Evolutionary conservation across 2,888 invertebrate species (phyloP), one percentile per base, ranked within the genome.

Genomic region (Synergus japonicus): DNA sequence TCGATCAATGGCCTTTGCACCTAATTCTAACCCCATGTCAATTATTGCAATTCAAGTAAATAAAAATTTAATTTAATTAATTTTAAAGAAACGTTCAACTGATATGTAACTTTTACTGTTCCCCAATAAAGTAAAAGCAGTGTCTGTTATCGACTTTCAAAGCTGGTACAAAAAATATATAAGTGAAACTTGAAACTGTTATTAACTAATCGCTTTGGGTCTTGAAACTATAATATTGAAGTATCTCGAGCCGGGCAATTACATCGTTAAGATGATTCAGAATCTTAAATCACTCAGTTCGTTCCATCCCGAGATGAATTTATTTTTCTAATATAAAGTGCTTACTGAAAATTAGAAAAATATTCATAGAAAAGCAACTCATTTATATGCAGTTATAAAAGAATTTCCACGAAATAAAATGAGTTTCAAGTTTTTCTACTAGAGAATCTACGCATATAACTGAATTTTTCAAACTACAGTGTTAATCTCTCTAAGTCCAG

Each of bases 211-310:
- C 13, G 46, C 67, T 7, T 67, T 10, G n/a, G 43, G 4, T 44
- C 44, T 66, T 43, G 44, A 66, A 44, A 66, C n/a, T 66, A 43
- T 66, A 66, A 18, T 66, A 66, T 46, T 67, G 13, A 44, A 67
- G 44, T 13, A 67, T 46, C 46, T 43, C 43, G 18, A 66, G 37
- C 37, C 37, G 37, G 29, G 13, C 64, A 64, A 64, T 64, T 29
- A 64, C 37, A 29, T 64, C 64, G 37, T 64, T 37, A 64, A 37
- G 64, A 37, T 29, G 29, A 37, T 63, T 63, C 29, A 63, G 63
- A 63, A 63, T 63, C 63, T 63, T 63, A 63, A 63, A 63, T 63
- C n/a, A 37, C 4, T 37, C 37, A 29, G 29, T 63, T 63, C 63
- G 18, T 63, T 63, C 63, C 22, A 63, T 22, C 63, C 12, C 22